Base-by-base conservation (phyloP, 2,888 invertebrate genomes). In the Linnaemya tessellans region DNA sequence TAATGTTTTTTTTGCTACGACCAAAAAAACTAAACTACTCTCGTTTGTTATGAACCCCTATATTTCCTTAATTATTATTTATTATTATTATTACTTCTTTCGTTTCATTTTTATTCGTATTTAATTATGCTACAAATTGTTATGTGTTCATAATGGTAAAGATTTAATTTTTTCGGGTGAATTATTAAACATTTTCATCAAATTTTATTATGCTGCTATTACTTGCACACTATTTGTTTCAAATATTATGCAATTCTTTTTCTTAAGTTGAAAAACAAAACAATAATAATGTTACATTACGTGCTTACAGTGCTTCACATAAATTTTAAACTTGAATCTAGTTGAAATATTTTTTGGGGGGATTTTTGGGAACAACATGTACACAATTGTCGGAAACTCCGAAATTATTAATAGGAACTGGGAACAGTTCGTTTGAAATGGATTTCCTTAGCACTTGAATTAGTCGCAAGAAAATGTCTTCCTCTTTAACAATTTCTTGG, bases 111-210 rank as follows among this genome's bases (percentile, higher is more conserved):
- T 80, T 46, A 56, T 80, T 80, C 58, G 30, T 9, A 51, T 67
- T 80, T 80, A 71, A 71, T 79, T 79, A 58, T 74, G 65, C 41
- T 80, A 67, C 49, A 74, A 80, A 74, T 79, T 74, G 49, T 67
- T 49, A 67, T 60, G 51, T 49, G 22, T 35, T 64, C 71, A 60
- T 70, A 68, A 56, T 73, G 43, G 8, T 54, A 54, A 56, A 56
- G 25, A 65, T 80, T 65, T 60, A 3, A 20, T 30, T 68, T 68
- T 77, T 62, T 70, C 49, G 68, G 60, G 30, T 62, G 62, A 74
- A 74, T 62, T 49, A 51, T 73, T 62, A 62, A 74, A 62, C 22
- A 74, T 62, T 62, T 74, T 74, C 49, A 74, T 74, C 49, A 74
- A 60, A 38, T 49, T 73, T 49, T 56, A 71, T 73, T 73, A 73